These are phyloP conservation scores for Salpingus planirostris DNA, from an alignment of 2,888 invertebrate species.

Conservation along the genomic window DNA sequence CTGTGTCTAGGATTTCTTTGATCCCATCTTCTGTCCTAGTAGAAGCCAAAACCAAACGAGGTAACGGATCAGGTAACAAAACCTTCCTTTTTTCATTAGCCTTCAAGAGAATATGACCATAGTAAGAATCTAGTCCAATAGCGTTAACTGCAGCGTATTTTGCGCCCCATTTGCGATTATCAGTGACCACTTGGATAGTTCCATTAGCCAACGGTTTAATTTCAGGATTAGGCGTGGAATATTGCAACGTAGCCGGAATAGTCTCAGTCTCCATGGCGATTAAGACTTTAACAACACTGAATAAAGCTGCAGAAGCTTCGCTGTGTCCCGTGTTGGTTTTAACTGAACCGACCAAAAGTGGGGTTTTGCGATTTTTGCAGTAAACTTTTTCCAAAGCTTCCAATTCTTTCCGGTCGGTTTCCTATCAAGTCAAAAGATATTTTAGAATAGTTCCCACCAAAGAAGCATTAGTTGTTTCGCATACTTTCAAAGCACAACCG, in stretches of 20 bases:
- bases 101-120: constrained; percentile 81
- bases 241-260: constrained; percentile 89
- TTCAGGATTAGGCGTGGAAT: constrained; percentile 76
- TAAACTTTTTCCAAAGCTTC: constrained; percentile 85
- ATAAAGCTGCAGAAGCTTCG: constrained; percentile 82
- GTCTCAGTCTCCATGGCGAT: constrained; percentile 84
- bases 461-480: constrained; percentile 1
- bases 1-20: constrained; percentile 49
- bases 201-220: constrained; percentile 83
- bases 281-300: constrained; percentile 80
- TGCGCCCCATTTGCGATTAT: constrained; percentile 74
- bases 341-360: constrained; percentile 86
- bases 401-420: constrained; percentile 61
- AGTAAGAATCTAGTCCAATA: constrained; percentile 96
- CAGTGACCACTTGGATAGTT: constrained; percentile 66
- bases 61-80: constrained; percentile 46
- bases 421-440: constrained; percentile 24
- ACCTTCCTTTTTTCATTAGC: constrained; percentile 64
- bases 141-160: constrained; percentile 88
- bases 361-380: constrained; percentile 67
- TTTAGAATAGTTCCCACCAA: constrained; percentile 3
- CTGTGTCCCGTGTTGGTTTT: constrained; percentile 98
- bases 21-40: constrained; percentile 81
- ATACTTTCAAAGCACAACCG: constrained; percentile 42
- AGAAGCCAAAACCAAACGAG: constrained; percentile 65